Base-by-base conservation (phyloP, 2,797 vertebrate genomes). In the Rousettus madagascariensis region DNA sequence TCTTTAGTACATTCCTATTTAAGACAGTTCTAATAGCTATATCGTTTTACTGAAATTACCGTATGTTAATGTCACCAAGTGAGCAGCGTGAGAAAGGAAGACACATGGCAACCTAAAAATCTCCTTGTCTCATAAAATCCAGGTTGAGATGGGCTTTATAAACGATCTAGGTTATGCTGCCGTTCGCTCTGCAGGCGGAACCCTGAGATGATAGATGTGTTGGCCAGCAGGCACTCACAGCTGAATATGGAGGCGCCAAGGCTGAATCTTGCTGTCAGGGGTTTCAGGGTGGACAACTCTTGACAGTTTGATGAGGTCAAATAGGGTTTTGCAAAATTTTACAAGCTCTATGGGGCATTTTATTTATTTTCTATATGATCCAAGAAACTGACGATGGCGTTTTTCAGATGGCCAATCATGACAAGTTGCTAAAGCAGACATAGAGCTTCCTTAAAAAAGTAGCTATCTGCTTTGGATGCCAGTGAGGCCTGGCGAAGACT, bases 401-500 rank as follows among this genome's bases (percentile, higher is more conserved):
- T 89, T 72, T 51, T 61, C 19, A 30, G 77, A n/a, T 9, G 38
- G 38, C 66, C 28, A 26, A 1, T 9, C 74, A 61, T 78, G 20
- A n/a, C 10, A 19, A 24, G 28, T 65, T 20, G 46, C 41, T 55
- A 33, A 79, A 84, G 30, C 10, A 69, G 51, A 72, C n/a, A 33
- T 16, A 2, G 9, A 79, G 84, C 46, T 51, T 61, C 68, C 51
- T 17, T 68, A 49, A 66, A n/a, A 36, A 77, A 33, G 22, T 17
- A 24, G 17, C 28, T 5, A 20, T 0, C 6, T 0, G 26, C 66
- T 38, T 4, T 6, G 22, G 72, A 16, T 12, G 43, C 53, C n/a
- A 26, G 1, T 1, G n/a, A 36, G 49, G 16, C 38, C 4, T 49
- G 28, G 11, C 0, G 2, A 28, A 68, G 51, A 8, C 1, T 17